A percentile compares a stretch with the other conserved stretches of the same genome.
Conservation (phyloP, 2,888 invertebrate species). For the Synanthedon andrenaeformis region DNA sequence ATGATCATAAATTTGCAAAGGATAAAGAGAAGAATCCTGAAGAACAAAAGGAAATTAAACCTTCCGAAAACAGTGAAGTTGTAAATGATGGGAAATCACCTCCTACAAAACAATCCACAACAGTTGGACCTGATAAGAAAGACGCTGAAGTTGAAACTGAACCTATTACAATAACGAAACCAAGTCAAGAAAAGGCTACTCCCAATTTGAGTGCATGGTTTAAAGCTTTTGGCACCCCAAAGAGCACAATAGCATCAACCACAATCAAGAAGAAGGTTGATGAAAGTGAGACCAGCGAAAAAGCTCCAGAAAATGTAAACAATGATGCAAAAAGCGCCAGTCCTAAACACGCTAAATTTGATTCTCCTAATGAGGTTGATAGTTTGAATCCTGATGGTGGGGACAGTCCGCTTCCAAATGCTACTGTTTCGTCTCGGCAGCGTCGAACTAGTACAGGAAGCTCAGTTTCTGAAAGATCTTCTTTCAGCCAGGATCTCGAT, state of each 20-base stretch:
- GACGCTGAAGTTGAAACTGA: conserved; percentile 58
- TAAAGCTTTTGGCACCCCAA: conserved; percentile 90
- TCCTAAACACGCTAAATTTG: conserved; percentile 45
- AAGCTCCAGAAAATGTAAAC: conserved; percentile 30
- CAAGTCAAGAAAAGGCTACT: conserved; percentile 76
- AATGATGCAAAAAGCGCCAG: conserved; percentile 32
- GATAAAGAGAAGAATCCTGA: conserved; percentile 21
- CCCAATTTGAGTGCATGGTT: conserved; percentile 93
- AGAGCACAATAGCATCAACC: conserved; percentile 69
- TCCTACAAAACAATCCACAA: conserved; percentile 23
- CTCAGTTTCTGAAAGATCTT: conserved; percentile 82
- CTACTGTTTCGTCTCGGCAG: conserved; percentile 60
- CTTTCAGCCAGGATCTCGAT: conserved; percentile 82
- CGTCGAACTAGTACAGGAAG: conserved; percentile 83
- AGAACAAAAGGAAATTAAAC: conserved; percentile 6
- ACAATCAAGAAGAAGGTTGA: conserved; percentile 69
- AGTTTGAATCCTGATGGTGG: conserved; percentile 54
- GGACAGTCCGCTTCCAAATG: conserved; percentile 46
- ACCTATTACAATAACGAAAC: conserved; percentile 35
- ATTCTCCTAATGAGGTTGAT: conserved; percentile 50
- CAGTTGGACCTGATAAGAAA: conserved; percentile 31
- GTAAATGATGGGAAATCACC: conserved; percentile 22
- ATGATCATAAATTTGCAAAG: conserved; percentile 73
- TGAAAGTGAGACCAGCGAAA: conserved; percentile 64
- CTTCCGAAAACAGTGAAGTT: conserved; percentile 6